Percentiles rank a stretch among this genome's conserved stretches.
These are phyloP conservation scores for Proteles cristata DNA, from an alignment of 2,113 vertebrate species.

Conservation along the genomic window DNA sequence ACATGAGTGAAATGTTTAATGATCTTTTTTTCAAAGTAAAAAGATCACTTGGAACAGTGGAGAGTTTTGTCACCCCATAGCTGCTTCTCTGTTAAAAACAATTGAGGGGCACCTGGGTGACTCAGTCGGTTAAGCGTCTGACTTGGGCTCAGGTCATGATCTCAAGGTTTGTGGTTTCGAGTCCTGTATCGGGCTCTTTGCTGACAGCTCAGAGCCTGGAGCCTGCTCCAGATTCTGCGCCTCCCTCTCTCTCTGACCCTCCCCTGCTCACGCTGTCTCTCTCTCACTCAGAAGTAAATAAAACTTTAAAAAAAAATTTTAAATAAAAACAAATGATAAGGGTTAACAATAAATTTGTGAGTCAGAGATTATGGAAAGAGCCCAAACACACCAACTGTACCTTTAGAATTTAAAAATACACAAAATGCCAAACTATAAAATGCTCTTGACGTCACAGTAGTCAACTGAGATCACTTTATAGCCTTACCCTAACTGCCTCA, in stretches of 20 bases:
- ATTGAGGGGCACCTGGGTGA: neutral
- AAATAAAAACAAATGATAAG: slow-evolving; percentile 17
- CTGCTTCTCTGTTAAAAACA: slow-evolving; percentile 27
- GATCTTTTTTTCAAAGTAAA: neutral
- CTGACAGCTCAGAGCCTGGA: too few species aligned
- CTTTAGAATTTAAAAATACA: slow-evolving; percentile 70
- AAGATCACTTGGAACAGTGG: neutral
- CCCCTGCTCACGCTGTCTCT: too few species aligned
- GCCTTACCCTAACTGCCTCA: slow-evolving; percentile 44
- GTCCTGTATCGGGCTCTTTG: too few species aligned
- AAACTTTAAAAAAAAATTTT: too few species aligned
- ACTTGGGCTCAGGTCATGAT: too few species aligned
- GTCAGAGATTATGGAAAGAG: slow-evolving; percentile 51
- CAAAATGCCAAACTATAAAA: slow-evolving; percentile 21
- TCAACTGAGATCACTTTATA: slow-evolving; percentile 50
- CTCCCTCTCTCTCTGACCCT: too few species aligned
- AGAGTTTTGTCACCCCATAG: neutral
- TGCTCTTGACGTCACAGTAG: slow-evolving; percentile 58
- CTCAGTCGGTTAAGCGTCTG: too few species aligned
- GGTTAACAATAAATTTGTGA: slow-evolving; percentile 57
- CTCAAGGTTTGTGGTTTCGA: too few species aligned
- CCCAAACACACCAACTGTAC: slow-evolving; percentile 14
- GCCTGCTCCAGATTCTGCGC: too few species aligned
- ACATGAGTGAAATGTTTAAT: neutral
- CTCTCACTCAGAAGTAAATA: too few species aligned